Evolutionary conservation across 2,797 vertebrate species (phyloP), one percentile per base, ranked within the genome.

Genomic region (Tokudaia tokunoshimensis): DNA sequence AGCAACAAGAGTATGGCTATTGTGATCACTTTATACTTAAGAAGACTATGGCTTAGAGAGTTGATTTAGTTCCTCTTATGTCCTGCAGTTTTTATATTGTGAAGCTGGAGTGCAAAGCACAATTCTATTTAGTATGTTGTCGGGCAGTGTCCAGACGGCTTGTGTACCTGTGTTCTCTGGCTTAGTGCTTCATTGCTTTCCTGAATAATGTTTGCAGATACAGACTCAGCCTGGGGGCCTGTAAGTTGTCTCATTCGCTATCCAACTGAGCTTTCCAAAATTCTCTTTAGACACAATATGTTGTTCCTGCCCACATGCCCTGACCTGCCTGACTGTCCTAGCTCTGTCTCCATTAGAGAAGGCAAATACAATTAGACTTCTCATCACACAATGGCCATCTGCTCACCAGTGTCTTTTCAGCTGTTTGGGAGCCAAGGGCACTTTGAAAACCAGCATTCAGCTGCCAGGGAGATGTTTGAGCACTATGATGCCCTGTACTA

Each of bases 301-400:
- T 83, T 93, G 90, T 67, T 80, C 65, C 80, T 96, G 80, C 93
- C 76, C 83, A 92, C 82, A 85, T 94, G 67, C 67, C 70, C 94
- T 97, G 67, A 97, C 95, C 76, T 97, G 74, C 78, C 94, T 96
- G 55, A 50, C 80, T 92, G 50, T 95, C 44, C 93, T 88, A 93
- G 76, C 52, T 96, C 22, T 93, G 41, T 92, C 76, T 95, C 76
- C 81, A 74, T 95, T 94, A 95, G 61, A 82, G 81, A 95, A 96
- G 74, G 92, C 84, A 97, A 95, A 97, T 95, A 96, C 84, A 95
- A 97, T 97, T 96, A 82, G 88, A 96, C 67, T 97, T 97, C 90
- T 94, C 78, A 96, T 97, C 89, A 96, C 87, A 97, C 84, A 83
- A 26, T 94, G 78, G 55, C 96, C 93, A 96, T 97, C 97, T 97